Evolutionary conservation across 2,888 invertebrate species (phyloP), one percentile per base, ranked within the genome.

Genomic region (Sceliomorpha sp.): DNA sequence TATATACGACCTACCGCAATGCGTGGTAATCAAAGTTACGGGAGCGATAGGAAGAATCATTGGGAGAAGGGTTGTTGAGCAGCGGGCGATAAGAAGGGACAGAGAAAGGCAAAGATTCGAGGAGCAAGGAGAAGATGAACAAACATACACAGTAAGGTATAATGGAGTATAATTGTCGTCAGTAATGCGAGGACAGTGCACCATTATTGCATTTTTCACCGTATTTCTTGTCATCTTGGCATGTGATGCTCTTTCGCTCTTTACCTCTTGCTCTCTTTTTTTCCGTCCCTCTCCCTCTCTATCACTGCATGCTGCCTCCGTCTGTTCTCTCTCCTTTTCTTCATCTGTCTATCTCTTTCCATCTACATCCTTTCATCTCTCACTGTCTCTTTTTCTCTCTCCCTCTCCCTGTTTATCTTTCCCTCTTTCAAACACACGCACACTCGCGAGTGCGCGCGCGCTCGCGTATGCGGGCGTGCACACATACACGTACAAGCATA

Each of bases 111-210:
- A 60, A 67, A 58, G 56, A n/a, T n/a, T n/a, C n/a, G n/a, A 51
- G 45, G 53, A 59, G 58, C 60, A 42, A 40, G 48, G 56, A 62
- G 60, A 20, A 32, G 50, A 34, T 31, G 45, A 50, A 47, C 63
- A 37, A 50, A 63, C 50, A 24, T 63, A 63, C 66, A 53, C 76
- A 75, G 75, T 73, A 75, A 81, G 81, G 75, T 75, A 78, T 88
- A 88, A 87, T 88, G 85, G 87, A 85, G 85, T 86, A 87, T 88
- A 88, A 87, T 88, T 88, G 87, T 87, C 84, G 80, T 79, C 67
- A 87, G 87, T 81, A 87, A 88, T 88, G 87, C 87, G 87, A 86
- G 84, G 86, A 85, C 86, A 82, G 83, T 82, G 82, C 83, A 79
- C 86, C 87, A 88, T 88, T 88, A 88, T 80, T 80, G 87, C 88